Evolutionary conservation across 2,888 invertebrate genomes (phyloP).

Genomic region (Lasioglossum calceatum): DNA sequence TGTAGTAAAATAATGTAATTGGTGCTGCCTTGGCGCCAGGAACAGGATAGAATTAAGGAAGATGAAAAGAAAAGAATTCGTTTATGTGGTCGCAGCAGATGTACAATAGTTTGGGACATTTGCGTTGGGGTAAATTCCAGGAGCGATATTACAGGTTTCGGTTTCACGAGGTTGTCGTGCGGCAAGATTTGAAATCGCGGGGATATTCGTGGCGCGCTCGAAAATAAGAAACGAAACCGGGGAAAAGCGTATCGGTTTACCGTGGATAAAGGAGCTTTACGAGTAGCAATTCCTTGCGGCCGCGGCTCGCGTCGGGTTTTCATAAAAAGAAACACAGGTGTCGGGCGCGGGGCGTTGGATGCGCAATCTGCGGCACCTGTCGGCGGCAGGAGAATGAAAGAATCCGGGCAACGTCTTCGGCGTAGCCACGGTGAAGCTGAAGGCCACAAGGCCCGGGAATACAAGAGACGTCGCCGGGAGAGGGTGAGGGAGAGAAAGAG

Average conservation of each 20-base stretch:
- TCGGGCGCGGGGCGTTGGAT: slow-evolving; percentile 31
- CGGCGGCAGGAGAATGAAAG: slow-evolving; percentile 58
- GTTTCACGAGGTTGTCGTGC: background rate
- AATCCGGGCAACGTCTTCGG: slow-evolving; percentile 55
- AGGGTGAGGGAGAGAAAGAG: background rate
- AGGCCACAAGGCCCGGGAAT: slow-evolving; percentile 56
- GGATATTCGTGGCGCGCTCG: slow-evolving; percentile 22
- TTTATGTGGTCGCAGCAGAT: background rate
- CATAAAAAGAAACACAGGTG: slow-evolving; percentile 73
- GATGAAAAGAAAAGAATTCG: background rate
- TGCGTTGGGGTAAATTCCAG: background rate
- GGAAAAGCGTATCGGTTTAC: slow-evolving; percentile 41
- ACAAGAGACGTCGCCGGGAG: slow-evolving; percentile 46
- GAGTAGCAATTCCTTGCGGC: slow-evolving; percentile 50
- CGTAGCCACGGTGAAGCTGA: slow-evolving; percentile 40
- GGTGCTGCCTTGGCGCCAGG: background rate
- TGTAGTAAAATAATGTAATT: background rate
- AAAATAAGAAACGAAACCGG: slow-evolving; percentile 24
- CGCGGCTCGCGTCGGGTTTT: slow-evolving; percentile 50
- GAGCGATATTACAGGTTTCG: background rate
- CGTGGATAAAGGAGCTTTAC: slow-evolving; percentile 46
- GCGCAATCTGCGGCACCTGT: slow-evolving; percentile 72
- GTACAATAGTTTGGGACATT: background rate
- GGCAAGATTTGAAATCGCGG: background rate
- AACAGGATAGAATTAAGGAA: background rate